A percentile compares a stretch with the other conserved stretches of the same genome.
Conservation (phyloP, 2,797 vertebrate species). For the Melanotaenia boesemani region DNA sequence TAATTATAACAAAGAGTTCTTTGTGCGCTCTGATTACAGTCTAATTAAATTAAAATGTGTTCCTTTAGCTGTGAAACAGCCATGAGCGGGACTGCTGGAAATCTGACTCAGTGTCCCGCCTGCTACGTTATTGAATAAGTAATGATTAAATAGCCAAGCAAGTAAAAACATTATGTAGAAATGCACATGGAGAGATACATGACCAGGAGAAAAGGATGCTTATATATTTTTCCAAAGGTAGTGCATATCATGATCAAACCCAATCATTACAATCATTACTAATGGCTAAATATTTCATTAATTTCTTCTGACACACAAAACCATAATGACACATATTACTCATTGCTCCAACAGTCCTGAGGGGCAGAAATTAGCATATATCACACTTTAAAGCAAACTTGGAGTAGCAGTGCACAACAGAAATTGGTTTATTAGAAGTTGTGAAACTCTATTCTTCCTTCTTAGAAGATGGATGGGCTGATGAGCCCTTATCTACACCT, state of each 20-base stretch:
- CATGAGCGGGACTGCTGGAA: background rate
- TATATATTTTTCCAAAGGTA: background rate
- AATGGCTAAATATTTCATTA: slow-evolving; percentile 3
- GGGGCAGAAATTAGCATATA: background rate
- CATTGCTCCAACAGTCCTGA: background rate
- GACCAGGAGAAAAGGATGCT: background rate
- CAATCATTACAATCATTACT: too few relatives aligned
- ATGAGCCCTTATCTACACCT: background rate
- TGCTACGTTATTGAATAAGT: background rate
- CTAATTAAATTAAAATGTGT: slow-evolving; percentile 12
- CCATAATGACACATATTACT: background rate
- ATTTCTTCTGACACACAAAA: background rate
- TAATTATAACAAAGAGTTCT: slow-evolving; percentile 9
- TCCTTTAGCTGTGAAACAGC: slow-evolving; percentile 4
- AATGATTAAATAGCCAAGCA: background rate
- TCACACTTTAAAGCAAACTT: slow-evolving; percentile 5
- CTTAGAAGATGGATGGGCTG: background rate
- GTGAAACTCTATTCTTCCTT: slow-evolving; percentile 1
- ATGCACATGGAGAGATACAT: background rate
- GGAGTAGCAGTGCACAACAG: background rate
- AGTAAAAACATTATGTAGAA: background rate
- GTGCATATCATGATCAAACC: background rate
- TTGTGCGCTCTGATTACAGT: slow-evolving; percentile 18
- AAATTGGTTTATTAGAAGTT: slow-evolving; percentile 10
- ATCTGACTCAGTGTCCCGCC: background rate